phyloP scores from a whole-genome alignment of 2,888 invertebrate genomes.

The Melolontha melolontha region DNA sequence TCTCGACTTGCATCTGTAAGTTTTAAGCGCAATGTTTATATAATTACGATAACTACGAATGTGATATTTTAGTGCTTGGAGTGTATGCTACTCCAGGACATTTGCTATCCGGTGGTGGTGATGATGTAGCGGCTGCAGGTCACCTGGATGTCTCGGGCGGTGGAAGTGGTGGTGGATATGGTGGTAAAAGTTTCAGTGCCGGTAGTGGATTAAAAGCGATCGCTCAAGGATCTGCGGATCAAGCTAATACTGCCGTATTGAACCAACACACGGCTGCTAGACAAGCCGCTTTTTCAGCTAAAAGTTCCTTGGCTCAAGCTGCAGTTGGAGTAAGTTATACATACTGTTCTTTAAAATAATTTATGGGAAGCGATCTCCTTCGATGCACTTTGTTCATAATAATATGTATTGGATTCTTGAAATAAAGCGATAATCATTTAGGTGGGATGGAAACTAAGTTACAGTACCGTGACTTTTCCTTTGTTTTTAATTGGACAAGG shows the following conservation, averaged over 20 bases:
- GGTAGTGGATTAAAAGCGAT: constrained; percentile 79
- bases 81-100: constrained; percentile 11
- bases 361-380: too few species aligned
- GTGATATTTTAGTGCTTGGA: constrained; percentile 8
- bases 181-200: constrained; percentile 67
- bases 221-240: constrained; percentile 80
- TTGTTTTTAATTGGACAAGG: too few species aligned
- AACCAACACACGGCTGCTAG: constrained; percentile 82
- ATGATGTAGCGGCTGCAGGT: constrained; percentile 12
- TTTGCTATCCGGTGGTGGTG: constrained; percentile 11
- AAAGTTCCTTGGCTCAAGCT: constrained; percentile 79
- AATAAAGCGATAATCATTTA: too few species aligned
- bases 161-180: constrained; percentile 64
- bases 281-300: constrained; percentile 83
- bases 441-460: too few species aligned
- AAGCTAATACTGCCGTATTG: constrained; percentile 77
- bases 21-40: neutral
- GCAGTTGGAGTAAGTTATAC: constrained; percentile 72
- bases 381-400: too few species aligned
- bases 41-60: neutral
- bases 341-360: too few species aligned
- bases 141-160: constrained; percentile 38
- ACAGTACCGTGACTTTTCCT: too few species aligned
- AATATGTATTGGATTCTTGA: too few species aligned
- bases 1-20: constrained; percentile 36